phyloP scores from a whole-genome alignment of 2,113 vertebrate species.

The Tenrec ecaudatus region DNA sequence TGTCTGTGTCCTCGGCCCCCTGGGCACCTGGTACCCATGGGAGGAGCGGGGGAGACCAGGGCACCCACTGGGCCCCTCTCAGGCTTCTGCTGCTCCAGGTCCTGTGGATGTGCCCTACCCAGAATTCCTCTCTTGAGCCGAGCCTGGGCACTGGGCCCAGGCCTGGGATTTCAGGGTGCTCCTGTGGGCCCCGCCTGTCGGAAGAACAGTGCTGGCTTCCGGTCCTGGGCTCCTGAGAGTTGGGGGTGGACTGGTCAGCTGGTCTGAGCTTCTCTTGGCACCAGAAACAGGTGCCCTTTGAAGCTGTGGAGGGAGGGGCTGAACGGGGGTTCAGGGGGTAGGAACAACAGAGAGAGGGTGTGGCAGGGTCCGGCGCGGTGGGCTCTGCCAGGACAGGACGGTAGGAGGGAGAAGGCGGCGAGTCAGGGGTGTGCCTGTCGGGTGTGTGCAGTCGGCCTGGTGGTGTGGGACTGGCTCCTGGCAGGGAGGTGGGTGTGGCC shows the following conservation, averaged over 20 bases:
- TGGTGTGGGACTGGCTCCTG: background rate
- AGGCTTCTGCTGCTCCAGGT: background rate
- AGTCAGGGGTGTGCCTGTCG: background rate
- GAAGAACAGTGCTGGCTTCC: background rate
- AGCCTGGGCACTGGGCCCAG: background rate
- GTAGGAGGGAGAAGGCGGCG: background rate
- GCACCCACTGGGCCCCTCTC: accelerated
- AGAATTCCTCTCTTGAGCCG: background rate
- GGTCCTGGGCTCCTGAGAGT: background rate
- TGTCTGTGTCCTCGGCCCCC: background rate
- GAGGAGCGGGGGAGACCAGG: background rate
- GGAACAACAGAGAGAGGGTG: background rate
- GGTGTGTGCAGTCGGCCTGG: background rate
- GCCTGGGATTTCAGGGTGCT: background rate
- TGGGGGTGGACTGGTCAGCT: background rate
- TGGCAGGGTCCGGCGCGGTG: background rate
- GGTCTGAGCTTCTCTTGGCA: background rate
- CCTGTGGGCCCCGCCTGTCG: accelerated
- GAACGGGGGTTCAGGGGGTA: background rate
- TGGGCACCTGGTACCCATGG: background rate
- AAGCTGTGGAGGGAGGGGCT: background rate
- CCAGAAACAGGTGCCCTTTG: background rate
- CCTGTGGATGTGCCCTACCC: background rate
- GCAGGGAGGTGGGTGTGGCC: background rate
- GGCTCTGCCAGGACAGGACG: background rate